Percentiles rank a stretch among this genome's conserved stretches.
Conservation (phyloP, 1,140 invertebrate species). For the Plutomurus gul region DNA sequence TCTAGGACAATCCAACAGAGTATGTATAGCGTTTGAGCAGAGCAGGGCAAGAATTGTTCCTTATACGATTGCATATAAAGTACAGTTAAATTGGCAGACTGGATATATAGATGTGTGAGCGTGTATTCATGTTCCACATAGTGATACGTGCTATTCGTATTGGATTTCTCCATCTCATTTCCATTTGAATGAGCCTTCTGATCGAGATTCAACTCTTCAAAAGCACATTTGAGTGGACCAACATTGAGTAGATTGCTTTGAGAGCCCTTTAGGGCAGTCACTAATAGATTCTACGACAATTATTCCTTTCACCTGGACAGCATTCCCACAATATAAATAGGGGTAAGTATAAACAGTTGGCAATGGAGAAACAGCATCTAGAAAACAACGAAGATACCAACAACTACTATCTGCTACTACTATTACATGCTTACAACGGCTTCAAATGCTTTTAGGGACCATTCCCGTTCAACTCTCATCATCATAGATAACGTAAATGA, state of each 20-base stretch:
- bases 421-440: constrained; percentile 17
- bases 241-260: constrained; percentile 26
- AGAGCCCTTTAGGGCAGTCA: constrained; percentile 21
- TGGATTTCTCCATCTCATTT: constrained; percentile 26
- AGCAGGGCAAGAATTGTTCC: background rate
- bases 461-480: constrained; percentile 2
- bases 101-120: background rate
- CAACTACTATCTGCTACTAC: background rate
- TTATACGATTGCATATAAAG: background rate
- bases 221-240: constrained; percentile 26
- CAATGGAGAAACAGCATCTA: background rate
- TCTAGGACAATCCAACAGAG: background rate
- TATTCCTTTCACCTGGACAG: constrained; percentile 25
- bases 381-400: no score
- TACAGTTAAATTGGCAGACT: background rate
- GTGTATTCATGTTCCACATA: background rate
- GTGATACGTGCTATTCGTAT: background rate
- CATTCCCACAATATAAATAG: constrained; percentile 29
- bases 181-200: constrained; percentile 9
- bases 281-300: constrained; percentile 16
- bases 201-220: constrained; percentile 26
- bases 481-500: constrained; percentile 24
- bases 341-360: background rate
- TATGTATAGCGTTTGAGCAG: background rate
- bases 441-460: constrained; percentile 19